phyloP scores from a whole-genome alignment of 2,797 vertebrate genomes.

The Pantherophis alleghaniensis region DNA sequence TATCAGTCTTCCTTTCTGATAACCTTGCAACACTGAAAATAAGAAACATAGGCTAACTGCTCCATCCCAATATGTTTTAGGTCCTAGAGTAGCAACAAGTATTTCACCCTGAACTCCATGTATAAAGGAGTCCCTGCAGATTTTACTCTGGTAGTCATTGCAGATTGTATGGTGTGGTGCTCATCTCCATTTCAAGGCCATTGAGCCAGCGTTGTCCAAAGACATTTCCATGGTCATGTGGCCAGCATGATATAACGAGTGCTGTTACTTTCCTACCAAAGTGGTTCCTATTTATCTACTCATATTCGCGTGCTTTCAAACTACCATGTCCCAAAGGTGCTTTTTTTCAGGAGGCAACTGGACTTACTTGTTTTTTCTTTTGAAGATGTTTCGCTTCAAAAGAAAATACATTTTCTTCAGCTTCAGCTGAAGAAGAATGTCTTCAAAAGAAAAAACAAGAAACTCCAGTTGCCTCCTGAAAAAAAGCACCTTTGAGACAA shows the following conservation, averaged over 20 bases:
- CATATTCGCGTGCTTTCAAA: too few species aligned
- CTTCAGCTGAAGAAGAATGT: too few species aligned
- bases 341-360: too few species aligned
- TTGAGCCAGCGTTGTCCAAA: background rate
- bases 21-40: background rate
- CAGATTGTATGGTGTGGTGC: background rate
- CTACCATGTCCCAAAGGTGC: too few species aligned
- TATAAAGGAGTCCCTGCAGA: background rate
- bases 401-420: too few species aligned
- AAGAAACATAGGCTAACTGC: background rate
- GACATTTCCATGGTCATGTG: background rate
- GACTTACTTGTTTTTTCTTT: too few species aligned
- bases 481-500: too few species aligned
- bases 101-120: background rate
- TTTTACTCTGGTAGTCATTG: background rate
- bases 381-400: too few species aligned
- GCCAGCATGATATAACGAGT: background rate
- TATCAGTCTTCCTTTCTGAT: background rate
- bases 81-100: background rate
- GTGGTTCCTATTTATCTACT: too few species aligned
- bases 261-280: too few species aligned
- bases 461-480: too few species aligned
- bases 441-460: too few species aligned
- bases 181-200: background rate
- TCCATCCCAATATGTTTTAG: background rate